Conservation (phyloP, 2,113 vertebrate species). For the Stegastes partitus region DNA sequence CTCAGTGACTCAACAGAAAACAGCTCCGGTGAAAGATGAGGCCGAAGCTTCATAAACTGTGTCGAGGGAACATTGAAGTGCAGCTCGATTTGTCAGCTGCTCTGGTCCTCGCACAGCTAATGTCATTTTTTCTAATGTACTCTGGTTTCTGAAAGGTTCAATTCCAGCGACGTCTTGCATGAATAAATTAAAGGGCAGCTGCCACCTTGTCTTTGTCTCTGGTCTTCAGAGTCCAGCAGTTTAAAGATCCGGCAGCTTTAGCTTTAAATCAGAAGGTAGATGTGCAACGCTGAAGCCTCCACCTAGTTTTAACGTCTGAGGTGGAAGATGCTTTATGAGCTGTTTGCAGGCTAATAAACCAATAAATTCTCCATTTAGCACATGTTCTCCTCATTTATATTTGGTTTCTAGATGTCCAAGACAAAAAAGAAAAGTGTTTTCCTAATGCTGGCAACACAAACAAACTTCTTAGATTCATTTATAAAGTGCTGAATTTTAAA, state of each 20-base stretch:
- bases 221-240: not conserved
- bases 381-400: not conserved
- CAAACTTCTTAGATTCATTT: too few relatives aligned
- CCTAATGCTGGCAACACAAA: too few relatives aligned
- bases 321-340: slow-evolving; percentile 51
- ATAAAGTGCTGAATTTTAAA: too few relatives aligned
- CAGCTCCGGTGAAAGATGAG: slow-evolving; percentile 33
- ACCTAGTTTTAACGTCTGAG: slow-evolving; percentile 41
- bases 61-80: slow-evolving; percentile 25
- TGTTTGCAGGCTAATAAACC: not conserved
- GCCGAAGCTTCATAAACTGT: slow-evolving; percentile 19
- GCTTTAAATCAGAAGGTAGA: slow-evolving; percentile 4
- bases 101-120: not conserved
- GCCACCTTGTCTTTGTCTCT: not conserved
- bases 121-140: slow-evolving; percentile 11
- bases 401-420: too few relatives aligned
- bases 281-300: slow-evolving; percentile 29
- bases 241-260: not conserved
- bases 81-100: slow-evolving; percentile 41
- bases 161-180: not conserved
- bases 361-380: too few relatives aligned
- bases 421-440: too few relatives aligned
- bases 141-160: slow-evolving; percentile 36
- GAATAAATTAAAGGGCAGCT: slow-evolving; percentile 30
- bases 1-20: slow-evolving; percentile 24